Evolutionary conservation across 2,888 invertebrate species (phyloP), one percentile per base, ranked within the genome.

Genomic region (Chrysopilus asiliformis): DNA sequence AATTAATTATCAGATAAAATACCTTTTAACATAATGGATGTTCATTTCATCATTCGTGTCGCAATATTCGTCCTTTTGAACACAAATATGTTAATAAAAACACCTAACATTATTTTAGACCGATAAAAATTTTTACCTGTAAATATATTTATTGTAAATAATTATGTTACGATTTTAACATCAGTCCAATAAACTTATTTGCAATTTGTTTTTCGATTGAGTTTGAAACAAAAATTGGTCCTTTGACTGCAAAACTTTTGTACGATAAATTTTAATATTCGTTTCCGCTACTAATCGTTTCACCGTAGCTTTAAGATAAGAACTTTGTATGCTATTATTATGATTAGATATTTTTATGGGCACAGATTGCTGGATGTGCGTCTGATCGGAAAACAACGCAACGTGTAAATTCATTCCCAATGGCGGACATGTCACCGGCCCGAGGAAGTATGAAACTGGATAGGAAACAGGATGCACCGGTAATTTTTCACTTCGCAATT

Each of bases 371-470:
- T 37, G 77, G 79, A 41, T 85, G 83, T 56, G 70, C 77, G 15
- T 78, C 84, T 10, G 86, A 86, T 51, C 71, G 76, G 34, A 75
- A 77, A 40, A 74, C 72, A 49, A 71, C 72, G 43, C 77, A 79
- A 35, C 71, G 82, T 41, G 75, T 83, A 19, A 81, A 81, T 52
- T 72, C 83, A 5, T 84, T 86, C 68, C 85, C 85, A 18, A 82
- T 87, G 84, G 83, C 83, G 54, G 85, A 87, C 54, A 69, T 77
- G 54, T 71, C 76, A 10, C 72, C 72, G 29, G 64, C 67, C 44
- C 57, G 72, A 2, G 73, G 72, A 40, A 70, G 72, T 46, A 74
- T 78, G 47, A 73, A 72, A 50, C 67, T 75, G 44, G 83, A 84
- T 56, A 67, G 77, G 44, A 76, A 73, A 55, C 70, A 74, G 45